Conservation (phyloP, 35 echinoderm and acorn worm species). For the Apostichopus japonicus region DNA sequence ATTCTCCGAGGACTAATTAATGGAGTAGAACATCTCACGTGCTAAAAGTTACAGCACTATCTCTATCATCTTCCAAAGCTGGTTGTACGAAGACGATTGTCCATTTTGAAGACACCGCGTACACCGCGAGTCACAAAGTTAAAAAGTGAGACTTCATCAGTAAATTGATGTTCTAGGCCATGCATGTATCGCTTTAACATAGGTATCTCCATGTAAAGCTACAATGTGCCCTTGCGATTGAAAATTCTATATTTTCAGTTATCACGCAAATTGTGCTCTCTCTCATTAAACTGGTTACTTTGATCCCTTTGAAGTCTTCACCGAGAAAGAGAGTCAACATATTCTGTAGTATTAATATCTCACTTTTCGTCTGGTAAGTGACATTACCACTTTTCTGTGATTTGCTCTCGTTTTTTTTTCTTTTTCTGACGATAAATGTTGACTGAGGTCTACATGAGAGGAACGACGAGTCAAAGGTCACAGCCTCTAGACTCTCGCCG, state of each 20-base stretch:
- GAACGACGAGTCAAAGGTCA: slow-evolving; percentile 23
- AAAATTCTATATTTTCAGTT: background rate
- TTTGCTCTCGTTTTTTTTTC: background rate
- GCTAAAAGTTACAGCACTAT: too few species aligned
- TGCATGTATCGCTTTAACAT: too few species aligned
- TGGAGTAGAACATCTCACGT: too few species aligned
- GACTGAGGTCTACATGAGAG: background rate
- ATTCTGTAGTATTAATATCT: background rate
- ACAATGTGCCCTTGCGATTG: background rate
- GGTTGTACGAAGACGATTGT: too few species aligned
- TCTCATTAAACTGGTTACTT: background rate
- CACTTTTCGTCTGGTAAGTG: slow-evolving; percentile 24
- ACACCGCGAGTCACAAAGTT: too few species aligned
- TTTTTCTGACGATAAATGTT: background rate
- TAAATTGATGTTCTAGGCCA: too few species aligned
- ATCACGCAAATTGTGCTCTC: background rate
- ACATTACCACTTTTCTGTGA: slow-evolving; percentile 23
- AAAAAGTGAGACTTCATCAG: too few species aligned
- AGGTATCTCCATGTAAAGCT: too few species aligned
- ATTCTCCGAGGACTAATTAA: too few species aligned
- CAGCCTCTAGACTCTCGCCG: background rate
- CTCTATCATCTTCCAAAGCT: too few species aligned
- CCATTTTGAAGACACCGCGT: too few species aligned
- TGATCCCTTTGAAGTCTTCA: background rate
- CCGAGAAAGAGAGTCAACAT: background rate